Evolutionary conservation across 2,888 invertebrate species (phyloP).

Genomic region (Gasteruption jaculator): DNA sequence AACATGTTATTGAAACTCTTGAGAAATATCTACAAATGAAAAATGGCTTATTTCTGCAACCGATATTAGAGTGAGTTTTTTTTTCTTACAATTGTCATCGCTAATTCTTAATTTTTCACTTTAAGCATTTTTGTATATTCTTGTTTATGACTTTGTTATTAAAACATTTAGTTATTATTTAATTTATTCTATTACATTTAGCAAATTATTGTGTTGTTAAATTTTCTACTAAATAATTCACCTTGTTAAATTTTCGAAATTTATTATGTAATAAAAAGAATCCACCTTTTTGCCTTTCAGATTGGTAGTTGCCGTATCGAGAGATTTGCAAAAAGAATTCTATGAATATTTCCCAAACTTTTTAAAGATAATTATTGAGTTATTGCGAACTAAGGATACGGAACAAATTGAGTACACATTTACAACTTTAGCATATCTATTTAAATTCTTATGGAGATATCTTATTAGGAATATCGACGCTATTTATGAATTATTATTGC

Average conservation of each 20-base stretch:
- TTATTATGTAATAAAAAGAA: too few species aligned
- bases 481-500: conserved; percentile 68
- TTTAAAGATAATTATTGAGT: conserved; percentile 66
- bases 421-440: conserved; percentile 81
- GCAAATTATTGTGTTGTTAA: neutral
- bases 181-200: conserved; percentile 5
- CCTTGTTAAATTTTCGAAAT: neutral
- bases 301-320: conserved; percentile 77
- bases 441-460: conserved; percentile 83
- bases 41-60: conserved; percentile 71
- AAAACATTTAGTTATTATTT: conserved; percentile 10
- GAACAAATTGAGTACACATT: conserved; percentile 85
- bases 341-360: conserved; percentile 79
- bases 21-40: conserved; percentile 69
- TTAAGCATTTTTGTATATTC: conserved; percentile 6
- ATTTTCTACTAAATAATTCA: neutral
- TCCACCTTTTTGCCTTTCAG: conserved; percentile 56
- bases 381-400: conserved; percentile 71
- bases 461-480: conserved; percentile 74
- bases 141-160: neutral
- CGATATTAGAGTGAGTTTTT: conserved; percentile 76
- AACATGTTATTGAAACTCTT: conserved; percentile 69
- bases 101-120: too few species aligned
- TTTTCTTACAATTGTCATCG: too few species aligned
- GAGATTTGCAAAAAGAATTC: conserved; percentile 85